Evolutionary conservation across 1,140 invertebrate species (phyloP).

Genomic region (Aphidius gifuensis): DNA sequence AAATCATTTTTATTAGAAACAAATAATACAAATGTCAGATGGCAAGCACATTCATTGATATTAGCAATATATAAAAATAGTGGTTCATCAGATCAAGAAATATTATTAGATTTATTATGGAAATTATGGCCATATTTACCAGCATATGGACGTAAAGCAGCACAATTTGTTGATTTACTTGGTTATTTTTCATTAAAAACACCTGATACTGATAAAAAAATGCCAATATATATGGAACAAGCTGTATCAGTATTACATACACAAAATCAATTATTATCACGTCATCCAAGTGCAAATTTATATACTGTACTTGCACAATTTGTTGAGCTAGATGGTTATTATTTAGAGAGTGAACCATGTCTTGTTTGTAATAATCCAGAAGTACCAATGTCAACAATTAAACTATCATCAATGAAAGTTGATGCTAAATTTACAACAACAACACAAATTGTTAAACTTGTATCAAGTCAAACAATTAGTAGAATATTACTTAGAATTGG

Average conservation of each 20-base stretch:
- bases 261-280: slow-evolving; percentile 83
- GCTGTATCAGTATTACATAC: slow-evolving; percentile 80
- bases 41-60: slow-evolving; percentile 90
- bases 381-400: slow-evolving; percentile 86
- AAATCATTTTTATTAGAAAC: slow-evolving; percentile 90
- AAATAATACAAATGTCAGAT: slow-evolving; percentile 87
- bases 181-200: slow-evolving; percentile 90
- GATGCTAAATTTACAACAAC: slow-evolving; percentile 98
- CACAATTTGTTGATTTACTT: slow-evolving; percentile 93
- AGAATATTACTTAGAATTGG: slow-evolving; percentile 90
- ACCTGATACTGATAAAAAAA: slow-evolving; percentile 59
- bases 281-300: slow-evolving; percentile 90
- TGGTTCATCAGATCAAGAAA: slow-evolving; percentile 70
- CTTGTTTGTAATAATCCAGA: slow-evolving; percentile 97
- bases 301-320: slow-evolving; percentile 89
- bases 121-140: slow-evolving; percentile 87
- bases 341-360: slow-evolving; percentile 94
- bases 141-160: slow-evolving; percentile 86
- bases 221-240: slow-evolving; percentile 77
- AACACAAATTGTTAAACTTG: slow-evolving; percentile 94
- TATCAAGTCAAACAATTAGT: slow-evolving; percentile 92
- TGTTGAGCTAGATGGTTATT: slow-evolving; percentile 94
- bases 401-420: slow-evolving; percentile 88
- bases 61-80: slow-evolving; percentile 86
- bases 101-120: slow-evolving; percentile 82